Conservation (phyloP, 2,888 invertebrate species). For the Linnaemya vulpina region DNA sequence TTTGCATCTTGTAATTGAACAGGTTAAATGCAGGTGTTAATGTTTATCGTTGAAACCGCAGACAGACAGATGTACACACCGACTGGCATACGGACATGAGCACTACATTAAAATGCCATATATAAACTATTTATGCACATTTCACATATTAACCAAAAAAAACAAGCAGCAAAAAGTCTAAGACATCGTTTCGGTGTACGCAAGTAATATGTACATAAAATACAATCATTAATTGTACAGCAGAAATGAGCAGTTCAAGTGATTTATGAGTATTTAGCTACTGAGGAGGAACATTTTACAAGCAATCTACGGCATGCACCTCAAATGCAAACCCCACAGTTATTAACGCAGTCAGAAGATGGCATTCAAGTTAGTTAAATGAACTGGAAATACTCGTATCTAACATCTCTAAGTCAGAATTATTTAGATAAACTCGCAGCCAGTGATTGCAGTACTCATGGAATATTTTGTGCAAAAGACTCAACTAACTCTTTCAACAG, state of each 20-base stretch:
- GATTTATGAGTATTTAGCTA: constrained; percentile 66
- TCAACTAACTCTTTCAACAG: neutral
- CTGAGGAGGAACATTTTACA: constrained; percentile 50
- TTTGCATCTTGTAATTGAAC: constrained; percentile 54
- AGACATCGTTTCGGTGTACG: constrained; percentile 26
- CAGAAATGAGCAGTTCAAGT: constrained; percentile 48
- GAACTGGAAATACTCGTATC: constrained; percentile 10
- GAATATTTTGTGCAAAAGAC: constrained; percentile 34
- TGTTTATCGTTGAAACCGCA: constrained; percentile 44
- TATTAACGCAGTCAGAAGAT: constrained; percentile 25
- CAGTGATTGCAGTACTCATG: constrained; percentile 28
- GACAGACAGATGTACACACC: constrained; percentile 5
- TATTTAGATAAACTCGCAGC: constrained; percentile 37
- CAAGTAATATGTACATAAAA: constrained; percentile 48
- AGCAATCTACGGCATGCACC: constrained; percentile 8
- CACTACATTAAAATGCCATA: constrained; percentile 46
- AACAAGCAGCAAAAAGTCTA: neutral
- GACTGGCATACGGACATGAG: neutral
- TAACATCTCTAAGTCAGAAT: constrained; percentile 1
- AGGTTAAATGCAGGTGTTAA: constrained; percentile 65
- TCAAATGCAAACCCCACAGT: neutral
- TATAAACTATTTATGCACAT: constrained; percentile 37
- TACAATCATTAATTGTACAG: constrained; percentile 62
- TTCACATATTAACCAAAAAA: constrained; percentile 2
- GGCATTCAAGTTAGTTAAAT: constrained; percentile 8